Evolutionary conservation across 2,888 invertebrate species (phyloP), one percentile per base, ranked within the genome.

Genomic region (Cerastis rubricosa): DNA sequence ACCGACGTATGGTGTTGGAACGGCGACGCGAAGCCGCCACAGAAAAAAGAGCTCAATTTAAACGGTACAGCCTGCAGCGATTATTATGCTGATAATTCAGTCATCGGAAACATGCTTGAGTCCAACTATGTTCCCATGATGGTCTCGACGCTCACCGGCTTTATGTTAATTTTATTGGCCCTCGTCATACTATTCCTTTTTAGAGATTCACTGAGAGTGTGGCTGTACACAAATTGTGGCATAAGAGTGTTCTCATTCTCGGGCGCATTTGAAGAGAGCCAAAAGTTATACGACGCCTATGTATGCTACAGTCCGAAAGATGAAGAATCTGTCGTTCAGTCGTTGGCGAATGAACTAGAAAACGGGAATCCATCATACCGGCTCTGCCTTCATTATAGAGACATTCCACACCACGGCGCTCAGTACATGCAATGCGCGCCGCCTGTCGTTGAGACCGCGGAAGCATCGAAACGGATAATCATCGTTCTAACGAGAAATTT

Each of bases 301-400:
- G 98, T 99, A 22, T 98, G 99, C 90, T 99, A 99, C 95, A 98
- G 99, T 89, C 98, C 98, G 64, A 98, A 98, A 95, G 99, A 99
- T 94, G 99, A 99, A 92, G 98, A 98, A 92, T 99, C 99, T 92
- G 98, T 99, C 8, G 97, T 98, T 80, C 98, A 98, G 90, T 98
- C 98, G 70, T 97, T 99, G 86, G 98, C 98, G 59, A 98, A 98
- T 72, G 98, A 98, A 92, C 95, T 99, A 89, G 99, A 99, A 94
- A 98, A 98, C 90, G 98, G 98, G 43, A 97, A 97, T 86, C 98
- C 98, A 25, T 97, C 98, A 29, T 98, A 99, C 91, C 97, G 98
- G 83, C 97, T 99, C 83, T 99, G 99, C 94, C 97, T 99, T 82
- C 98, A 99, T 94, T 99, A 99, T 94, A 97, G 99, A 84, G 99